Evolutionary conservation across 2,113 vertebrate genomes (phyloP).

Genomic region (Scartelaos histophorus): DNA sequence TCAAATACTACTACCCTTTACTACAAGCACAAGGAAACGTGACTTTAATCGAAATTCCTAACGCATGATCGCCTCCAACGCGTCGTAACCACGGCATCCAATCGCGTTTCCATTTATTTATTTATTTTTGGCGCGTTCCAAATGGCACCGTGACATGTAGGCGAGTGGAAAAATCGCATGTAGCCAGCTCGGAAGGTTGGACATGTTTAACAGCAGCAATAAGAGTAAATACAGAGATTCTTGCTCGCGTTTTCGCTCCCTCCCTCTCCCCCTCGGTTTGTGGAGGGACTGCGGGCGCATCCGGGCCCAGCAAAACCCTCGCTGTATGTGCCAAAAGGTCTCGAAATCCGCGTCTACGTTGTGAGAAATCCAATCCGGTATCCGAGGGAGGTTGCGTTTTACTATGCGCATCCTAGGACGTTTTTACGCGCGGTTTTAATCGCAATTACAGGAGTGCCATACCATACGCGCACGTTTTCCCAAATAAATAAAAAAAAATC

Average conservation of each 20-base stretch:
- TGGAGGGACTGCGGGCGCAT: constrained; percentile 61
- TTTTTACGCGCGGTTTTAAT: background rate
- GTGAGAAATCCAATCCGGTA: background rate
- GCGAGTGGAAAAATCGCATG: constrained; percentile 25
- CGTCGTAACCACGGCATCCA: background rate
- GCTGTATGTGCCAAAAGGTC: background rate
- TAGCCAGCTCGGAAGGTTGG: constrained; percentile 11
- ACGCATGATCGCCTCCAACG: background rate
- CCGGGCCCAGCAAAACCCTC: constrained; percentile 32
- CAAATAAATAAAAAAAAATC: background rate
- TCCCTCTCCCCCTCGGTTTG: background rate
- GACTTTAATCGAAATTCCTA: background rate
- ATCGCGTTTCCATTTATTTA: background rate
- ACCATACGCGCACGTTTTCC: background rate
- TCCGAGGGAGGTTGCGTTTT: constrained; percentile 5
- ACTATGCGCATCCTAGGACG: constrained; percentile 17
- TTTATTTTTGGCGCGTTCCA: background rate
- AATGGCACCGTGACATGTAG: constrained; percentile 16
- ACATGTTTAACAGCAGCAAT: constrained; percentile 45
- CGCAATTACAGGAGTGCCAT: background rate
- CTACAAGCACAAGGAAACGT: constrained; percentile 18
- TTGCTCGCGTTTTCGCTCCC: constrained; percentile 25
- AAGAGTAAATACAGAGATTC: constrained; percentile 51
- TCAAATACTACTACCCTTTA: constrained; percentile 17
- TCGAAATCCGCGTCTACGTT: background rate